These are phyloP conservation scores for Junonia oenone DNA, from an alignment of 2,888 invertebrate species.

Conservation along the genomic window DNA sequence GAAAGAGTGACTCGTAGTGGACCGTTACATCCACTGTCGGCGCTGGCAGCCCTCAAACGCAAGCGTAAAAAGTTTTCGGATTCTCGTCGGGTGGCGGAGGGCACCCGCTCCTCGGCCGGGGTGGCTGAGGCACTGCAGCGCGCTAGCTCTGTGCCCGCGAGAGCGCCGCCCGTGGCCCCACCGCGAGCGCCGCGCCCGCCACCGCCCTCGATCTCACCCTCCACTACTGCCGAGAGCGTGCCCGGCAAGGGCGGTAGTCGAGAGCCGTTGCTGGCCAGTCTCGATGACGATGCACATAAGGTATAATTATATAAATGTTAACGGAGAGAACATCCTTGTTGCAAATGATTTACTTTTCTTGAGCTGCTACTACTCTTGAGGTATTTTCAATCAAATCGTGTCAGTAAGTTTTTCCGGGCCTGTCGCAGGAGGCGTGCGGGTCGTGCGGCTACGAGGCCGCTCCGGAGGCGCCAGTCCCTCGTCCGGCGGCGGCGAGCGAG, in stretches of 20 bases:
- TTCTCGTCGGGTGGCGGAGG: constrained; percentile 79
- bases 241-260: constrained; percentile 66
- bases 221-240: constrained; percentile 26
- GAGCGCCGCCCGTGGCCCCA: constrained; percentile 52
- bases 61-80: constrained; percentile 92
- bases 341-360: too few relatives aligned
- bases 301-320: too few relatives aligned
- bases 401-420: neutral
- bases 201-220: constrained; percentile 36
- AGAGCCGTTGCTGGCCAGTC: constrained; percentile 82
- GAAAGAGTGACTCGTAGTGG: constrained; percentile 50
- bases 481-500: constrained; percentile 17
- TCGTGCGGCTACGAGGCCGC: constrained; percentile 33
- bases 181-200: constrained; percentile 45
- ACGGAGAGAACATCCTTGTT: too few relatives aligned
- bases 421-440: constrained; percentile 30
- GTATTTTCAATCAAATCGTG: too few relatives aligned
- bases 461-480: constrained; percentile 20
- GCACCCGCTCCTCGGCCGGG: constrained; percentile 43
- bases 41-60: constrained; percentile 86
- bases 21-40: constrained; percentile 72
- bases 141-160: constrained; percentile 60
- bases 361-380: too few relatives aligned
- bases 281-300: constrained; percentile 72
- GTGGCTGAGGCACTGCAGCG: constrained; percentile 44